Conservation (phyloP, 2,113 vertebrate species). For the Hylia prasina region DNA sequence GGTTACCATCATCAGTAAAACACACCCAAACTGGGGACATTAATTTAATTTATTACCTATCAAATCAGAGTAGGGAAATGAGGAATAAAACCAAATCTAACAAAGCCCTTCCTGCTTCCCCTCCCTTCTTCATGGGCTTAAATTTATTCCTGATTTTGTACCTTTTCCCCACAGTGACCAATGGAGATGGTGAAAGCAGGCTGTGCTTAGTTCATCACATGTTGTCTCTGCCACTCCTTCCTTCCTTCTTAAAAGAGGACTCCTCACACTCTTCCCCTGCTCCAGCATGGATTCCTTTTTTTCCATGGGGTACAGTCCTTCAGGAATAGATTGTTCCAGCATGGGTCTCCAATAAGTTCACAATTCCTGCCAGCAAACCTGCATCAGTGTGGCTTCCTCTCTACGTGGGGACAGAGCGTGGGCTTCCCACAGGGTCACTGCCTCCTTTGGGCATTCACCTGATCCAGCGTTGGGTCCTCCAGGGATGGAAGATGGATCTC, state of each 20-base stretch:
- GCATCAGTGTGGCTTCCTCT: background rate
- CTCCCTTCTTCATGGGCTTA: background rate
- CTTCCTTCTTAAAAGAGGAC: background rate
- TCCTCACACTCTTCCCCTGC: background rate
- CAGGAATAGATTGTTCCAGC: background rate
- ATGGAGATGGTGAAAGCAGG: background rate
- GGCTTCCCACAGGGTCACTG: background rate
- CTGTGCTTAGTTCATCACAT: background rate
- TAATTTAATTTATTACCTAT: background rate
- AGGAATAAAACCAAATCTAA: background rate
- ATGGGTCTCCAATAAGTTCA: background rate
- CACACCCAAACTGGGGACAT: too few species aligned
- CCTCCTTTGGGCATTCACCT: background rate
- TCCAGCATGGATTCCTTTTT: background rate
- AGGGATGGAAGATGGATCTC: background rate
- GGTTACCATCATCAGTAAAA: background rate
- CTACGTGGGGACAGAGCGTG: fast-evolving
- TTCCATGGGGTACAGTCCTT: background rate
- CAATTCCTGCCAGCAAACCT: background rate
- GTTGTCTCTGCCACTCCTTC: background rate
- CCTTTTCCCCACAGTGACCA: background rate
- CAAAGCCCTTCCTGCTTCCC: background rate
- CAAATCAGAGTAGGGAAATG: background rate
- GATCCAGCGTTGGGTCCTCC: too few species aligned
- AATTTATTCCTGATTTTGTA: background rate